Conservation (phyloP, 2,113 vertebrate genomes). For the Zingel zingel region DNA sequence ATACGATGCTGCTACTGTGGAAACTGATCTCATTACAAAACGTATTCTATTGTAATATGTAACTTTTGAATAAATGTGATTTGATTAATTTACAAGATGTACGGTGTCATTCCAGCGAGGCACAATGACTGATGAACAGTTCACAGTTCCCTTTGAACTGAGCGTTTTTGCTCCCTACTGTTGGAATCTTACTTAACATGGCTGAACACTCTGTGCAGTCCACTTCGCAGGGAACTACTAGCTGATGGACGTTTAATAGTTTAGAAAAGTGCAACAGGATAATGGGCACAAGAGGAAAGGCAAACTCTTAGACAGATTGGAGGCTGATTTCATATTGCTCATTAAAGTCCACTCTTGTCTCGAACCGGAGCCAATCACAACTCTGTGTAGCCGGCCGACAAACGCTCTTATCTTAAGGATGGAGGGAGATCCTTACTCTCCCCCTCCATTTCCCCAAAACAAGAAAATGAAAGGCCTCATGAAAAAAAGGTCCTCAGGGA, state of each 20-base stretch:
- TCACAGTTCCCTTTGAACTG: too few relatives aligned
- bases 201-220: too few relatives aligned
- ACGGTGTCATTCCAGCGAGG: too few relatives aligned
- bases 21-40: too few relatives aligned
- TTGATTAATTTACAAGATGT: too few relatives aligned
- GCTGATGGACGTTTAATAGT: constrained; percentile 39
- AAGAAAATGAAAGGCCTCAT: constrained; percentile 42
- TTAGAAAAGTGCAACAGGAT: constrained; percentile 37
- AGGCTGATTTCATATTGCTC: constrained; percentile 64
- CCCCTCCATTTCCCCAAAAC: constrained; percentile 4
- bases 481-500: constrained; percentile 30
- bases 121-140: too few relatives aligned
- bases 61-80: too few relatives aligned
- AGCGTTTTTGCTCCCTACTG: too few relatives aligned
- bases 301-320: constrained; percentile 49
- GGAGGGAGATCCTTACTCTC: constrained; percentile 39
- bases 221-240: neutral
- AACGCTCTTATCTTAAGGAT: constrained; percentile 39
- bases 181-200: too few relatives aligned
- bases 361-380: constrained; percentile 52
- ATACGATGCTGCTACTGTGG: too few relatives aligned
- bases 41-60: too few relatives aligned
- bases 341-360: constrained; percentile 69
- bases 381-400: constrained; percentile 28
- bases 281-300: constrained; percentile 51